Percentiles rank a stretch among this genome's conserved stretches.
Evolutionary conservation across 2,797 vertebrate genomes (phyloP).

Genomic region (Danio choprae): DNA sequence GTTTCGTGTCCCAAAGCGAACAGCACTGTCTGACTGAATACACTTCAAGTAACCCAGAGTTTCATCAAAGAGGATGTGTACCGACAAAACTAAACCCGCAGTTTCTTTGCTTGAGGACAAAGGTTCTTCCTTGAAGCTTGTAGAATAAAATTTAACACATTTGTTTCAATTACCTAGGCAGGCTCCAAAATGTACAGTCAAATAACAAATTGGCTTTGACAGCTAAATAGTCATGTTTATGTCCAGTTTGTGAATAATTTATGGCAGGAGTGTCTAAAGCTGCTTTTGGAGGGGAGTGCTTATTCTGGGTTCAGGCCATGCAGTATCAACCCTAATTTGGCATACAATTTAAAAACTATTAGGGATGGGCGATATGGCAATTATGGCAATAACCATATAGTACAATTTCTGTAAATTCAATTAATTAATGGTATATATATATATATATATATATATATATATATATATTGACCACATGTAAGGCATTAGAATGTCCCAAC

Average conservation of each 20-base stretch:
- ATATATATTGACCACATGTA: no score
- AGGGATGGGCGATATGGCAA: no score
- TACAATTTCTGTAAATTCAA: no score
- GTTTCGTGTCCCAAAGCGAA: constrained; percentile 6
- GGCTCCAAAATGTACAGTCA: background rate
- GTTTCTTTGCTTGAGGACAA: constrained; percentile 15
- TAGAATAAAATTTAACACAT: constrained; percentile 4
- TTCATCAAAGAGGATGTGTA: constrained; percentile 19
- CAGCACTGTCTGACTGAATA: constrained; percentile 22
- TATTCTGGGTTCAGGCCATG: no score
- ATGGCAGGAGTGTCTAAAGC: background rate
- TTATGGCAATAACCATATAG: no score
- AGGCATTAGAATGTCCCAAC: no score
- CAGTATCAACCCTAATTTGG: no score
- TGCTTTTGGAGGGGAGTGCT: background rate
- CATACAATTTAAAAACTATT: no score
- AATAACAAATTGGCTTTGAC: constrained; percentile 2
- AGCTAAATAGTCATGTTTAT: background rate
- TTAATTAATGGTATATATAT: no score
- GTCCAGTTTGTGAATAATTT: background rate
- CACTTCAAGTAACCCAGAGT: constrained; percentile 13
- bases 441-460: no score
- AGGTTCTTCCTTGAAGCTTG: background rate
- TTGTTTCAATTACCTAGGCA: background rate
- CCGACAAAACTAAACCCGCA: constrained; percentile 4